These are phyloP conservation scores for Alloscopus bannaensis DNA, from an alignment of 2,888 invertebrate genomes.

Conservation along the genomic window DNA sequence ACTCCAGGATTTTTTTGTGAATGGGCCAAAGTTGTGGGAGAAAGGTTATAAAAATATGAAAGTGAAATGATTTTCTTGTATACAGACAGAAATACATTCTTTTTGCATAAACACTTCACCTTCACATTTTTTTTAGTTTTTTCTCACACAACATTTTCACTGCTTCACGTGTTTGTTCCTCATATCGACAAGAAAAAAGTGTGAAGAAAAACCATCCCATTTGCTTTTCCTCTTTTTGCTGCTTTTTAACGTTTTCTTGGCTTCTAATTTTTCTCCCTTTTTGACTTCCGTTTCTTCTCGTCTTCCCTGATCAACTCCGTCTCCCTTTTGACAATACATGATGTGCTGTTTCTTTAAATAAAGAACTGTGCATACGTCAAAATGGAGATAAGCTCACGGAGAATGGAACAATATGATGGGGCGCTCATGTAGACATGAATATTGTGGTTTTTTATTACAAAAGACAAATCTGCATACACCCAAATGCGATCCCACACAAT, in stretches of 20 bases:
- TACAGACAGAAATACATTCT: no score
- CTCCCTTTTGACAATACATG: no score
- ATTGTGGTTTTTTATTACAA: slow-evolving; percentile 9
- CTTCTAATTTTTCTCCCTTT: slow-evolving; percentile 3
- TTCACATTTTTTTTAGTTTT: slow-evolving; percentile 2
- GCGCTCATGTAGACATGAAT: no score
- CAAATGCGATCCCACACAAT: neutral
- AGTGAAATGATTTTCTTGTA: slow-evolving; percentile 12
- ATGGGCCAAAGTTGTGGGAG: no score
- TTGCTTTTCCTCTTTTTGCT: neutral
- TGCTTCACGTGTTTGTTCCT: slow-evolving; percentile 1
- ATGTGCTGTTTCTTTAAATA: no score
- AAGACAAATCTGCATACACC: neutral
- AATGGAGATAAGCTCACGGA: no score
- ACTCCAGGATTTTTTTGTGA: no score
- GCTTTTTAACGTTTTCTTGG: neutral
- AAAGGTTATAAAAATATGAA: neutral
- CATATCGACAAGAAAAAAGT: neutral
- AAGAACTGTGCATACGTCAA: no score
- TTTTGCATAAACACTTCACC: slow-evolving; percentile 1
- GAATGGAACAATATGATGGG: no score
- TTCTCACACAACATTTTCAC: no score
- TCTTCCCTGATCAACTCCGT: no score
- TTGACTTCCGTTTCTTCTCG: no score
- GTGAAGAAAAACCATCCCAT: slow-evolving; percentile 8